phyloP scores from a whole-genome alignment of 2,113 vertebrate genomes.

The Galbula dea region DNA sequence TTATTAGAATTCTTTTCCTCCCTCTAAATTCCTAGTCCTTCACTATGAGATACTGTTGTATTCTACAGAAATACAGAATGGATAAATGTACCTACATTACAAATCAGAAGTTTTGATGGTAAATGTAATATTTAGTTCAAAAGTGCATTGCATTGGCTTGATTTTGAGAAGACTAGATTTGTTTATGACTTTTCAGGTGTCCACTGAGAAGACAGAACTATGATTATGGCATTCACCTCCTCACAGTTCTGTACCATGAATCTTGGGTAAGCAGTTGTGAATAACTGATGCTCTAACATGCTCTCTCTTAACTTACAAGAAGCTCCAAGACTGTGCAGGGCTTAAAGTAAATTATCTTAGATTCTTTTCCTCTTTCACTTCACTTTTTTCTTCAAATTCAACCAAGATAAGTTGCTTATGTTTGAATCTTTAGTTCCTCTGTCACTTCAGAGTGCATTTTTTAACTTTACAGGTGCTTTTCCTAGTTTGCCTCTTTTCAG shows the following conservation, averaged over 20 bases:
- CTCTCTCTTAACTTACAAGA: neutral
- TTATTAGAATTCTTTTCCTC: neutral
- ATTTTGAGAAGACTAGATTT: neutral
- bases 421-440: neutral
- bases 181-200: slow-evolving; percentile 77
- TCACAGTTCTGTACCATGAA: slow-evolving; percentile 95
- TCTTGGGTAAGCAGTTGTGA: slow-evolving; percentile 87
- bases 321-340: neutral
- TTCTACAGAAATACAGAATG: neutral
- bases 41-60: neutral
- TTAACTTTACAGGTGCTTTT: neutral
- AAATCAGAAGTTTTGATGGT: neutral
- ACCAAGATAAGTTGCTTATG: neutral
- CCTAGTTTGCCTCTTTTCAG: neutral
- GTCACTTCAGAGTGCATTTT: neutral
- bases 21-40: neutral
- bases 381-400: neutral
- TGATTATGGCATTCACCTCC: slow-evolving; percentile 89
- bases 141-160: neutral
- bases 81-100: neutral
- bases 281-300: neutral
- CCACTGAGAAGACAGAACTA: slow-evolving; percentile 90
- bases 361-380: neutral
- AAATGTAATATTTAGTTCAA: neutral
- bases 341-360: neutral